Evolutionary conservation across 2,797 vertebrate genomes (phyloP).

Genomic region (Poeciliopsis turneri): DNA sequence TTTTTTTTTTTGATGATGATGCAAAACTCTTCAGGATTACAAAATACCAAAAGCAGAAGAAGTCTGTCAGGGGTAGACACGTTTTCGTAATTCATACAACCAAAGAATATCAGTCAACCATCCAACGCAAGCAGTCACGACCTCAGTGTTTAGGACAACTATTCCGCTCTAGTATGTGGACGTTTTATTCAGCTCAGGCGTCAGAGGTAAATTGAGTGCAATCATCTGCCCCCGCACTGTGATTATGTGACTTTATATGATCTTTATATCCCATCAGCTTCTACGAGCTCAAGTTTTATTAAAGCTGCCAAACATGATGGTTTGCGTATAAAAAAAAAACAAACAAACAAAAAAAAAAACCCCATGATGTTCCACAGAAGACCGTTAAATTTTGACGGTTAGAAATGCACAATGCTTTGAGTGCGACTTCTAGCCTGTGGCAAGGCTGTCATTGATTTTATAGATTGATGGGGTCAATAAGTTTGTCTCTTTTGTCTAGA

Average conservation of each 20-base stretch:
- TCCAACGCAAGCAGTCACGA: not conserved
- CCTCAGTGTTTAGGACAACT: not conserved
- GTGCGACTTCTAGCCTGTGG: not conserved
- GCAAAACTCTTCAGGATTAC: not conserved
- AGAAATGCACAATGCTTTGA: not conserved
- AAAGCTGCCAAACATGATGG: not conserved
- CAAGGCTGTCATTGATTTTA: not conserved
- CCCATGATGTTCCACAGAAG: not conserved
- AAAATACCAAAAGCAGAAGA: not conserved
- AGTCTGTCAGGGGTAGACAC: not conserved
- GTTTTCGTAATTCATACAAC: not conserved
- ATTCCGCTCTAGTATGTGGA: not conserved
- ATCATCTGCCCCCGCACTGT: not conserved
- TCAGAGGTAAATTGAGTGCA: not conserved
- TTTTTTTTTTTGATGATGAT: not conserved
- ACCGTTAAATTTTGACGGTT: not conserved
- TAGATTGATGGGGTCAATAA: conserved; percentile 1
- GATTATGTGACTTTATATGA: not conserved
- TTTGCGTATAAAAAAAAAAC: not conserved
- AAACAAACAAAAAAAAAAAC: too few species aligned
- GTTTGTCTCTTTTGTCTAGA: conserved; percentile 2
- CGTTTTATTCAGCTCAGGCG: not conserved
- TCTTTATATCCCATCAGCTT: not conserved
- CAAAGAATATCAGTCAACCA: not conserved
- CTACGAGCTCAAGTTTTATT: not conserved